Conservation (phyloP, 2,888 invertebrate species). For the Allygus modestus region DNA sequence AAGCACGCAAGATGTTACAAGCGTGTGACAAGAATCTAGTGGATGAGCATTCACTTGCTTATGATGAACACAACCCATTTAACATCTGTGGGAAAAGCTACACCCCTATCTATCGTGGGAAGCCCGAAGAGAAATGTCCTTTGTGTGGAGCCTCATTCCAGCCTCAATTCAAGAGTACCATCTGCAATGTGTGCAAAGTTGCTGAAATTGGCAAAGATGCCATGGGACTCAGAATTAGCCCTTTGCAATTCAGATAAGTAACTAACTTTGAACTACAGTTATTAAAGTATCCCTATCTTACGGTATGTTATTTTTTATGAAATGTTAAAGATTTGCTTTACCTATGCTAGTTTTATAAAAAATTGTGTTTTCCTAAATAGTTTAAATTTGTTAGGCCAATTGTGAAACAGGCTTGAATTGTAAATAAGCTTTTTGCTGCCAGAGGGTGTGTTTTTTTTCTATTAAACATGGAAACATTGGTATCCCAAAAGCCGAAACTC, state of each 20-base stretch:
- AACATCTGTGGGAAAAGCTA: slow-evolving; percentile 94
- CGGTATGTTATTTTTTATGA: no score
- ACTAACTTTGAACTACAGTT: background rate
- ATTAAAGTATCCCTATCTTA: background rate
- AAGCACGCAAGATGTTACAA: slow-evolving; percentile 94
- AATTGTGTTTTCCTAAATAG: no score
- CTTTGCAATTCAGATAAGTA: slow-evolving; percentile 79
- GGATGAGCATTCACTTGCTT: slow-evolving; percentile 92
- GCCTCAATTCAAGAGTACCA: slow-evolving; percentile 89
- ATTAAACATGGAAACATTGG: no score
- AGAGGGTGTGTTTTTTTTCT: no score
- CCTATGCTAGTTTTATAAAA: no score
- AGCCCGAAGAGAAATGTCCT: slow-evolving; percentile 95
- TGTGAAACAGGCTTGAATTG: no score
- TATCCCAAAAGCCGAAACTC: no score
- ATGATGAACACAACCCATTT: slow-evolving; percentile 99
- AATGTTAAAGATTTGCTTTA: no score
- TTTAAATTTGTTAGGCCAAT: no score
- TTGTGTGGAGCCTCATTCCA: slow-evolving; percentile 93
- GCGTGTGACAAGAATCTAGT: slow-evolving; percentile 94
- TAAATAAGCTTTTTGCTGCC: no score
- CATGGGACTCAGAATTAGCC: slow-evolving; percentile 91
- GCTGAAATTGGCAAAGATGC: slow-evolving; percentile 95
- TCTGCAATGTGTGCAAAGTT: slow-evolving; percentile 92
- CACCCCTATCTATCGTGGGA: slow-evolving; percentile 97